phyloP scores from a whole-genome alignment of 2,888 invertebrate genomes.

The Lamellibrachia satsuma region DNA sequence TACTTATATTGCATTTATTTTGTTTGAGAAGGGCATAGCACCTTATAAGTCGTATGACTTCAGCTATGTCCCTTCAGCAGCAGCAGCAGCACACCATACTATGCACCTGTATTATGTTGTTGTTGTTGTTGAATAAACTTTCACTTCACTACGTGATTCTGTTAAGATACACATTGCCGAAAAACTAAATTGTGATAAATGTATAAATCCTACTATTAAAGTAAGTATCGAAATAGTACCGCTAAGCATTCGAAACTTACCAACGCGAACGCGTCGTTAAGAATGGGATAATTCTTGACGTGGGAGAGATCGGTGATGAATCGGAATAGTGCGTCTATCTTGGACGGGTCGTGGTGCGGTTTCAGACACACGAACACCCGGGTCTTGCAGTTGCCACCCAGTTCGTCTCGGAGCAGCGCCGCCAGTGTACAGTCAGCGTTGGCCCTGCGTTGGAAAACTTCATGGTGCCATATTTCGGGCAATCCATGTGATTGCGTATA shows the following conservation, averaged over 20 bases:
- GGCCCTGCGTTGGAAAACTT: background rate
- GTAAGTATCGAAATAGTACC: background rate
- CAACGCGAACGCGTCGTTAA: conserved; percentile 61
- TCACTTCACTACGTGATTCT: no score
- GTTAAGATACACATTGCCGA: no score
- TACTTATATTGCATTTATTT: no score
- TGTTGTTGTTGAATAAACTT: no score
- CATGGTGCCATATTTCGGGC: background rate
- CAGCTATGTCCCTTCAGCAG: no score
- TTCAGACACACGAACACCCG: conserved; percentile 57
- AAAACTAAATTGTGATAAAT: no score
- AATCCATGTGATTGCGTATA: background rate
- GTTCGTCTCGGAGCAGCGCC: conserved; percentile 54
- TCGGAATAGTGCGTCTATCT: conserved; percentile 49
- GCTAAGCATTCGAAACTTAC: conserved; percentile 41
- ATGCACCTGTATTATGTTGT: no score
- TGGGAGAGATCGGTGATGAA: conserved; percentile 53
- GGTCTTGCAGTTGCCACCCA: conserved; percentile 63
- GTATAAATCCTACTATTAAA: no score
- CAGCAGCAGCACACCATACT: no score
- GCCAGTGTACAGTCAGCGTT: conserved; percentile 59
- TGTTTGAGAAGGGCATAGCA: no score
- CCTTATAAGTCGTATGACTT: no score
- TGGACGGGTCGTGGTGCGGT: conserved; percentile 48
- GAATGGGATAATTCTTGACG: conserved; percentile 60